Base-by-base conservation (phyloP, 1,140 invertebrate species). In the Drosophila ambigua region DNA sequence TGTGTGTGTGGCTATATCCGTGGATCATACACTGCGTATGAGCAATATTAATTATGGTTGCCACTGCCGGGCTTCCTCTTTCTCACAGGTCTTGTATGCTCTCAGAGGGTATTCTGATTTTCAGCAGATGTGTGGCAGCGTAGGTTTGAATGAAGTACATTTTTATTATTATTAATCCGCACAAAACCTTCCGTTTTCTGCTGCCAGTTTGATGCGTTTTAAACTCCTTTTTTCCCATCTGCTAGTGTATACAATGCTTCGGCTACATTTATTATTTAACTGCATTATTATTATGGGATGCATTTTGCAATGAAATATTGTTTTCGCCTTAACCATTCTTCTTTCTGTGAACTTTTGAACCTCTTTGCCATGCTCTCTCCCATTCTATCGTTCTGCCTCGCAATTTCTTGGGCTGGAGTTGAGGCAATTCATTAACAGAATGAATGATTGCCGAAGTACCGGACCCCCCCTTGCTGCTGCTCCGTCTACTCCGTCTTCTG, bases 391-490 rank as follows among this genome's bases (percentile, higher is more conserved):
- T 35, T n/a, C 28, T 41, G 23, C 13, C 31, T 39, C 11, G 4
- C 11, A 13, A 13, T 13, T 48, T 11, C 45, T 49, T 50, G 5
- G 16, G 31, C 54, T 46, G 57, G 41, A 60, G 58, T 60, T 72
- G 46, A 54, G 65, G 78, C 78, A 79, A 87, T 87, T 87, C 78
- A 87, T 87, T 87, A 87, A 87, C 74, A 87, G 87, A 87, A 87
- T 87, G 82, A 82, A 87, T 87, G 82, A 79, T 63, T 79, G 77
- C 59, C 64, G 65, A 69, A 61, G 73, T 46, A 80, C 66, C 59
- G 65, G 81, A 71, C 67, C 65, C 45, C 66, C 11, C 11, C 35
- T 4, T 51, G 48, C 57, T 52, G 41, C 28, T 20, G 39, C 69
- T 63, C 28, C 24, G 43, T 24, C 23, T 24, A 4, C 23, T 24